Conservation (phyloP, 2,888 invertebrate genomes). For the Clunio marinus region DNA sequence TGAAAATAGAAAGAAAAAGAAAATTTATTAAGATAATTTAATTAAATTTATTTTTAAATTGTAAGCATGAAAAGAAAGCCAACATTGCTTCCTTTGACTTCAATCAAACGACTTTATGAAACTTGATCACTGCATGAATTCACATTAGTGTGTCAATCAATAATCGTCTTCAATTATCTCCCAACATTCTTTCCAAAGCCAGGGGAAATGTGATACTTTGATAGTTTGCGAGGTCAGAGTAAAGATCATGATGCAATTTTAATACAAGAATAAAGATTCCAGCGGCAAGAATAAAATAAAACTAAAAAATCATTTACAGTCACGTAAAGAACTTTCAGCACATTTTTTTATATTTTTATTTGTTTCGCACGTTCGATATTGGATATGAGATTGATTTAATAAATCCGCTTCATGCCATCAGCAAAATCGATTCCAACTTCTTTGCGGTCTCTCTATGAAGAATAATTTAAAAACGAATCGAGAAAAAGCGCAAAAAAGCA, state of each 20-base stretch:
- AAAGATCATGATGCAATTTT: constrained; percentile 17
- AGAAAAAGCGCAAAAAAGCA: too few relatives aligned
- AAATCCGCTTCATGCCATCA: not conserved
- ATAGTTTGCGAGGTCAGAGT: constrained; percentile 24
- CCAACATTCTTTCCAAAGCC: too few relatives aligned
- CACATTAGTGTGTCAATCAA: too few relatives aligned
- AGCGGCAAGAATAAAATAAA: not conserved
- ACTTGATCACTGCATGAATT: too few relatives aligned
- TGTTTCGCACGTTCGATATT: not conserved
- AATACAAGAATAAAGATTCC: not conserved
- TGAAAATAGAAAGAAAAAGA: constrained; percentile 40
- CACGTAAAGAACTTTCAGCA: not conserved
- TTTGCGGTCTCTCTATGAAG: not conserved
- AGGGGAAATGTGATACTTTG: not conserved
- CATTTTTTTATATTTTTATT: too few relatives aligned
- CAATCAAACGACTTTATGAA: too few relatives aligned
- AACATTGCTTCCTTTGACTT: too few relatives aligned
- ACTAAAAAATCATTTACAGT: not conserved
- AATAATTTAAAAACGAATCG: too few relatives aligned
- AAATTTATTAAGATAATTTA: not conserved
- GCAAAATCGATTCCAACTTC: not conserved
- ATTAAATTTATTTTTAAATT: not conserved
- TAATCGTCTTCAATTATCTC: too few relatives aligned
- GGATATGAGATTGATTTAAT: not conserved
- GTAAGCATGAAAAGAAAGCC: too few relatives aligned